These are phyloP conservation scores for Danionella cerebrum DNA, from an alignment of 2,113 vertebrate genomes.

Conservation along the genomic window DNA sequence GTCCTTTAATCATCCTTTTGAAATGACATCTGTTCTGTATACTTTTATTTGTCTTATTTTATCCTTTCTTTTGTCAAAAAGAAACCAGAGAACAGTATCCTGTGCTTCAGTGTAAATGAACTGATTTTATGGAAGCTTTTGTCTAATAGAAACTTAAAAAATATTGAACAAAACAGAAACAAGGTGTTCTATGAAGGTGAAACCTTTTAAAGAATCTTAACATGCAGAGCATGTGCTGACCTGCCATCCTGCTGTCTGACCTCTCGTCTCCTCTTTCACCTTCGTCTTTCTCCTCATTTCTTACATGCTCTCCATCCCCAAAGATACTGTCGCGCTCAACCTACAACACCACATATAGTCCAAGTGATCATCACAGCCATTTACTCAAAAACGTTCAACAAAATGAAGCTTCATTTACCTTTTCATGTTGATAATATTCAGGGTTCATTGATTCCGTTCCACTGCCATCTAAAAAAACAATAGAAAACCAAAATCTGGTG, in stretches of 20 bases:
- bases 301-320: conserved; percentile 13
- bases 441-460: conserved; percentile 26
- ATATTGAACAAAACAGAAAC: neutral
- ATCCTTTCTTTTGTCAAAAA: too few species aligned
- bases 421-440: conserved; percentile 18
- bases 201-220: neutral
- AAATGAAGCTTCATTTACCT: conserved; percentile 4
- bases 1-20: too few species aligned
- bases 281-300: conserved; percentile 38
- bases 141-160: neutral
- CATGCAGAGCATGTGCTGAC: conserved; percentile 13
- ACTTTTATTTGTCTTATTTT: too few species aligned
- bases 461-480: conserved; percentile 3
- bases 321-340: neutral
- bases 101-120: neutral
- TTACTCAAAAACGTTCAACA: neutral
- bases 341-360: neutral
- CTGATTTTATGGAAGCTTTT: too few species aligned
- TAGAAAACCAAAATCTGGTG: neutral
- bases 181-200: neutral
- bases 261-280: conserved; percentile 35
- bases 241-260: conserved; percentile 34
- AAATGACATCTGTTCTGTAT: too few species aligned
- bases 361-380: neutral
- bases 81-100: neutral